Evolutionary conservation across 2,797 vertebrate genomes (phyloP).

Genomic region (Danio kyathit): DNA sequence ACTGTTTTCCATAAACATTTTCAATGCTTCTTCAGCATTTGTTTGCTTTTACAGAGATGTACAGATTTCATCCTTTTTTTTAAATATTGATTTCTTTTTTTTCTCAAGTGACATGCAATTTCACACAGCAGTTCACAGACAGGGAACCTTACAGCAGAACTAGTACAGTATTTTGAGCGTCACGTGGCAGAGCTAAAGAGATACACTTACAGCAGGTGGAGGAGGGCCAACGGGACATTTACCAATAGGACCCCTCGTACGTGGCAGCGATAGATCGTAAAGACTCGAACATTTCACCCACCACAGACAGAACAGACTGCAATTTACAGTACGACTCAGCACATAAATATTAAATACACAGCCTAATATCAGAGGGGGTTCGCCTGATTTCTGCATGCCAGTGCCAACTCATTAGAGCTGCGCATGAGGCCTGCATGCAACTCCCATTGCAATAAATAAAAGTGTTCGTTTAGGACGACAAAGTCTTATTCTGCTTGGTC

Average conservation of each 20-base stretch:
- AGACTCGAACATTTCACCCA: constrained; percentile 65
- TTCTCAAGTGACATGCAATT: constrained; percentile 80
- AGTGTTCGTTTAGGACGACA: neutral
- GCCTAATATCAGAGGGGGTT: constrained; percentile 43
- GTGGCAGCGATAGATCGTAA: constrained; percentile 54
- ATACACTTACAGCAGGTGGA: constrained; percentile 72
- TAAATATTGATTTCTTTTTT: constrained; percentile 65
- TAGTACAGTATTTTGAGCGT: constrained; percentile 75
- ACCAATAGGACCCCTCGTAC: constrained; percentile 54
- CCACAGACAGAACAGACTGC: constrained; percentile 71
- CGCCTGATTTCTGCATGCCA: constrained; percentile 41
- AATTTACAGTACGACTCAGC: constrained; percentile 69
- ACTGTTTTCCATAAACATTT: constrained; percentile 64
- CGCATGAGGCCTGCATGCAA: constrained; percentile 76
- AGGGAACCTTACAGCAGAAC: constrained; percentile 76
- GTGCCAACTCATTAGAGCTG: constrained; percentile 61
- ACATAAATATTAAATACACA: constrained; percentile 71
- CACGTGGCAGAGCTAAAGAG: constrained; percentile 64
- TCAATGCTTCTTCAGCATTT: constrained; percentile 47
- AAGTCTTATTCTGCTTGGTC: constrained; percentile 11
- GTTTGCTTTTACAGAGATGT: constrained; percentile 72
- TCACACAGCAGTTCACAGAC: constrained; percentile 82
- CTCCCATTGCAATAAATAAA: constrained; percentile 56
- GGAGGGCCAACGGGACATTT: constrained; percentile 66
- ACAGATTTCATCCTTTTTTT: constrained; percentile 73